Evolutionary conservation across 2,888 invertebrate genomes (phyloP), one percentile per base, ranked within the genome.

Genomic region (Crocallis elinguaria): DNA sequence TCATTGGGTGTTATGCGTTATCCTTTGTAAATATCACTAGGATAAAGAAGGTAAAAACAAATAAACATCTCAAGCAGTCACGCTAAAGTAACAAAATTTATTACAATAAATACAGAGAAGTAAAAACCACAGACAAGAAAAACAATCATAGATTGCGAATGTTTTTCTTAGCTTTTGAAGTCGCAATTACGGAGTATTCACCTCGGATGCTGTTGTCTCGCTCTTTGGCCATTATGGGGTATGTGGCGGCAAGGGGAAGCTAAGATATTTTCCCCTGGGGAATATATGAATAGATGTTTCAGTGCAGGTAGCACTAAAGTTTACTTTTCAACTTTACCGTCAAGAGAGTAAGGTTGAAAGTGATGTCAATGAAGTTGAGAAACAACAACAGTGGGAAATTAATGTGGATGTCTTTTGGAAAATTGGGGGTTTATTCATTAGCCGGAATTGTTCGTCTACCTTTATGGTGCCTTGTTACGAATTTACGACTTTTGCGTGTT

Each of bases 241-340:
- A 69, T 72, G 67, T 66, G 71, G 39, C 74, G 68, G 57, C 68
- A 68, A 79, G 80, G 86, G 82, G 74, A 74, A 73, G 68, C 70
- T 68, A 73, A 71, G 73, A 71, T 79, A 82, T 82, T 69, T 73
- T 63, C 61, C 86, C 75, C 82, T 61, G 66, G 85, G 77, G 86
- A 79, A 62, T 55, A 54, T 49, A 60, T 62, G 30, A 21, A 35
- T 29, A 16, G 12, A 39, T 16, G 13, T 39, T 32, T 13, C 12
- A 13, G 13, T 37, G 13, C 43, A 36, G 13, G 32, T 23, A 25
- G 16, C 8, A 36, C 27, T 27, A 13, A 30, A 32, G 30, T 14
- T 16, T 41, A 21, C 41, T 1, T 49, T 46, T 35, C 25, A 25
- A 36, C 35, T 42, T 36, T 35, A 49, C 9, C 16, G 8, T 39